phyloP scores from a whole-genome alignment of 2,888 invertebrate genomes.

The Brenthis daphne region DNA sequence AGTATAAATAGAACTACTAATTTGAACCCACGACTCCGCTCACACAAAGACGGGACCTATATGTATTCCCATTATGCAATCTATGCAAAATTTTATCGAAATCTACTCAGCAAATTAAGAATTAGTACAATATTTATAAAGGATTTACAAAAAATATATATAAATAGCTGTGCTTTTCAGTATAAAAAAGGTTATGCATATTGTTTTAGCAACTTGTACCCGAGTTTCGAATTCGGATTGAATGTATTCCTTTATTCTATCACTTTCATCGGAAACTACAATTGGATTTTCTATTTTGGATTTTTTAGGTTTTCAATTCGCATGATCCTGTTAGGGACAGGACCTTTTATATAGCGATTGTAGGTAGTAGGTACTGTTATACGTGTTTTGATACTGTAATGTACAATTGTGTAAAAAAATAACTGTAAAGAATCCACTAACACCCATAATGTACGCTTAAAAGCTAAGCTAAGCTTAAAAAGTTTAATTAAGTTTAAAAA shows the following conservation, averaged over 20 bases:
- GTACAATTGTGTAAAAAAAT: no score
- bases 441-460: no score
- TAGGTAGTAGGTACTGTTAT: not conserved
- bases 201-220: constrained; percentile 67
- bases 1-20: no score
- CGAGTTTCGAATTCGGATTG: constrained; percentile 57
- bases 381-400: not conserved
- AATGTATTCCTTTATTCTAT: constrained; percentile 70
- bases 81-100: no score
- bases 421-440: no score
- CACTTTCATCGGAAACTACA: constrained; percentile 45
- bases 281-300: constrained; percentile 23
- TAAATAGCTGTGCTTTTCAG: constrained; percentile 43
- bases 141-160: constrained; percentile 36
- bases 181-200: constrained; percentile 57
- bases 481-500: no score
- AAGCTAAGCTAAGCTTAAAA: no score
- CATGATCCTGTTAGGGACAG: not conserved
- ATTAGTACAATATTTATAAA: no score
- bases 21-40: no score
- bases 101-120: no score
- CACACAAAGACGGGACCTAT: no score
- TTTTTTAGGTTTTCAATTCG: constrained; percentile 21
- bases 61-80: no score
- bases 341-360: constrained; percentile 8